Evolutionary conservation across 1,140 invertebrate species (phyloP).

Genomic region (Metopolophium dirhodum): DNA sequence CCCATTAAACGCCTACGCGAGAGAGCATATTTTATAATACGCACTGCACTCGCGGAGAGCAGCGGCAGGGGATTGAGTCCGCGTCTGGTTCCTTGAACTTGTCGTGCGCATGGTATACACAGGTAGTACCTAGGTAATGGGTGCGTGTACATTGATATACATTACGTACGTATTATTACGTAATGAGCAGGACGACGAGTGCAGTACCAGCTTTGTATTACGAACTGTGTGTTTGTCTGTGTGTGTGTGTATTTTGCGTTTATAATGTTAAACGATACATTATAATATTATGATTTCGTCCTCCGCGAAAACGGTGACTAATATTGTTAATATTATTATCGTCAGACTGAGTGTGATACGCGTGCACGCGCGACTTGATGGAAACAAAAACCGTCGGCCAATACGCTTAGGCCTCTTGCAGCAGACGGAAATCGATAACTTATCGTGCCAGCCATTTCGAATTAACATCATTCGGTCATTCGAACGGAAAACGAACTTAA

Average conservation of each 20-base stretch:
- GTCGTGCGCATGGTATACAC: background rate
- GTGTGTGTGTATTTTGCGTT: no score
- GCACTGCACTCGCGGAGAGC: background rate
- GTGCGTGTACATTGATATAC: background rate
- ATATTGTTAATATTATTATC: no score
- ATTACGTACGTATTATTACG: background rate
- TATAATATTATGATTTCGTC: no score
- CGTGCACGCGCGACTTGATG: no score
- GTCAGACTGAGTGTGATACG: background rate
- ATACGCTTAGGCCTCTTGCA: background rate
- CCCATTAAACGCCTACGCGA: conserved; percentile 25
- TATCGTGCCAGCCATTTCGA: no score
- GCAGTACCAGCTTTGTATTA: background rate
- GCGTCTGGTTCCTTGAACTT: conserved; percentile 27
- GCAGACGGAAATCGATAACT: background rate
- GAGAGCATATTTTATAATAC: background rate
- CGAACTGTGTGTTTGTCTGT: no score
- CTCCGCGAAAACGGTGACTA: no score
- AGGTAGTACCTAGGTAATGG: background rate
- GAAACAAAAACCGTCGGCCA: background rate
- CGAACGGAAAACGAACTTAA: background rate
- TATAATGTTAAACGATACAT: no score
- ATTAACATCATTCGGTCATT: background rate
- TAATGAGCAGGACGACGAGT: background rate
- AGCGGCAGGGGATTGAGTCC: background rate